phyloP scores from a whole-genome alignment of 2,888 invertebrate genomes.

The Macaria liturata region DNA sequence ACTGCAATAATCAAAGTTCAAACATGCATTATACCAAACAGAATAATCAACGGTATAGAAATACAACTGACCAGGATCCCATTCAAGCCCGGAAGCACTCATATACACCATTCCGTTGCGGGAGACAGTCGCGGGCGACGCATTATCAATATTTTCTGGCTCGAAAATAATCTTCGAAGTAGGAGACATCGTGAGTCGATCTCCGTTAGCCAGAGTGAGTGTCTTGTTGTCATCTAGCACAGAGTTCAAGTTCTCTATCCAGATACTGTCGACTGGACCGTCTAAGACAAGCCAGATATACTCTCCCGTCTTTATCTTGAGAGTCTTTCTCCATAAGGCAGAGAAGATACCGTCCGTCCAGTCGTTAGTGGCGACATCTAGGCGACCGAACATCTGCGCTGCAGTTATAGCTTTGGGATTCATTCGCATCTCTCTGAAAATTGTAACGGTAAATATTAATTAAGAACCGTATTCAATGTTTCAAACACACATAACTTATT shows the following conservation, averaged over 20 bases:
- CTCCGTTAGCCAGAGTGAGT: slow-evolving; percentile 96
- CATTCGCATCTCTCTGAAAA: slow-evolving; percentile 95
- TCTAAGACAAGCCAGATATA: slow-evolving; percentile 97
- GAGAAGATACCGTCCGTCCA: slow-evolving; percentile 99
- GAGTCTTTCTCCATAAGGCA: slow-evolving; percentile 96
- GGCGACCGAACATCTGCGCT: slow-evolving; percentile 97
- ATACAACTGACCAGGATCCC: slow-evolving; percentile 87
- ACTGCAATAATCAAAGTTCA: too few species aligned
- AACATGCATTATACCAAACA: too few species aligned
- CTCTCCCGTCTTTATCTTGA: slow-evolving; percentile 93
- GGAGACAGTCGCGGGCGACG: slow-evolving; percentile 98
- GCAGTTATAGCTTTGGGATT: slow-evolving; percentile 99
- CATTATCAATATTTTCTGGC: slow-evolving; percentile 98
- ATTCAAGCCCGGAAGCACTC: slow-evolving; percentile 97
- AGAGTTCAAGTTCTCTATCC: slow-evolving; percentile 99
- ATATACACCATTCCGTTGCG: slow-evolving; percentile 97
- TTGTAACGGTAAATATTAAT: too few species aligned
- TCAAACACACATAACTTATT: too few species aligned
- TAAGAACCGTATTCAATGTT: too few species aligned
- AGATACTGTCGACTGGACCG: slow-evolving; percentile 98
- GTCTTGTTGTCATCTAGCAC: slow-evolving; percentile 98
- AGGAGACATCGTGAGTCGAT: slow-evolving; percentile 96
- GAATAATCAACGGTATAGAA: neutral
- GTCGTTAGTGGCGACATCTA: slow-evolving; percentile 98
- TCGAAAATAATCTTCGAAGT: slow-evolving; percentile 98